Base-by-base conservation (phyloP, 2,113 vertebrate genomes). In the Hucho hucho region DNA sequence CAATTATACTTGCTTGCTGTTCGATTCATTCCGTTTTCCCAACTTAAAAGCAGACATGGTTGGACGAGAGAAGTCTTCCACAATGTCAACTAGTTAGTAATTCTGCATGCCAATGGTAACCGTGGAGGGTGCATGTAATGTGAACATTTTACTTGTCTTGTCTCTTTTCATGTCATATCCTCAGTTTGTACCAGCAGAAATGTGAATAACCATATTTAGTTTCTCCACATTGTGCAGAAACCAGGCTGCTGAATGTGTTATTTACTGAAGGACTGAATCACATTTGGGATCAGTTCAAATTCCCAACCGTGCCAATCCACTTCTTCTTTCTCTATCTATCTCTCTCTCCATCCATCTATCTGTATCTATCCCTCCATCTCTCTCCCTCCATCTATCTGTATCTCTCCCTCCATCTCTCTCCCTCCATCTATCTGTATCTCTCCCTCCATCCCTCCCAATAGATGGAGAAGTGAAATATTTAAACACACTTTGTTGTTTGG, bases 401-500 rank as follows among this genome's bases (percentile, higher is more conserved):
- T 28, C 26, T 28, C 26, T 28, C 26, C 3, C 26, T 28, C 26
- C 3, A 1, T 28, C 26, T 37, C 7, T 37, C 32, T 37, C 7
- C 2, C 7, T 43, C 32, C 32, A 32, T 43, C 84, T 84, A 73
- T 84, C 69, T 28, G 77, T 84, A 83, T 81, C 77, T 76, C 79
- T 81, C 71, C 81, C 74, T 78, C 72, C 83, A 84, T 80, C 82
- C 81, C 82, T 94, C 89, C 90, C 88, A 83, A 83, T 89, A 93
- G 92, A 94, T 89, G 78, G 87, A 78, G 86, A 93, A 94, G 90
- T 94, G 89, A 95, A 94, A 96, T 96, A 94, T 94, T 95, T 91
- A 94, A 91, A 93, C 16, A 89, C 85, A 95, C 95, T 97, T 96
- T 97, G 94, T 96, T 93, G 95, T 95, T 93, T 78, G 92, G 91